Percentiles rank a stretch among this genome's conserved stretches.
These are phyloP conservation scores for Sialis lutaria DNA, from an alignment of 2,888 invertebrate species.

Conservation along the genomic window DNA sequence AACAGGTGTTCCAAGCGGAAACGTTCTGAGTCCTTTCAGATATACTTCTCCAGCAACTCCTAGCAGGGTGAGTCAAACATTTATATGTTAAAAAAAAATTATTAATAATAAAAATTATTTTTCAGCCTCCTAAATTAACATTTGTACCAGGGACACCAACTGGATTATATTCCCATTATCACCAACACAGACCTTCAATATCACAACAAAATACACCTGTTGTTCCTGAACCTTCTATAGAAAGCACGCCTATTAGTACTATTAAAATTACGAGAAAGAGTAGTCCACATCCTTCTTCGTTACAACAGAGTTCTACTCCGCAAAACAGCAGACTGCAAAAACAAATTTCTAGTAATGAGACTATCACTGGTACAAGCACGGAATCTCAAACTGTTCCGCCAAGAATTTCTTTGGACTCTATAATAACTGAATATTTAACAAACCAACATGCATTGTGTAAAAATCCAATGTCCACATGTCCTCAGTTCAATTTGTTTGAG, in stretches of 20 bases:
- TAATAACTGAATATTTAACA: constrained; percentile 90
- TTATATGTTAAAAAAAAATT: background rate
- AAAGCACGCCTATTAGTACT: constrained; percentile 4
- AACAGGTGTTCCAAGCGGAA: background rate
- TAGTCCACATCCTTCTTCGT: constrained; percentile 12
- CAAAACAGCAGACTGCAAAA: constrained; percentile 27
- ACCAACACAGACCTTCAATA: constrained; percentile 4
- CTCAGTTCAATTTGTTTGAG: constrained; percentile 86
- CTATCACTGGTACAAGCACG: constrained; percentile 14
- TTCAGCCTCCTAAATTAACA: background rate
- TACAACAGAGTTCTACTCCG: constrained; percentile 9
- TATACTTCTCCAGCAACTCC: constrained; percentile 33
- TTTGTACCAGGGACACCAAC: background rate
- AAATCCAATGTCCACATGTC: constrained; percentile 95
- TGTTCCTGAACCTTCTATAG: background rate
- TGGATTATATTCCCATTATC: background rate
- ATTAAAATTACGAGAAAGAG: constrained; percentile 10
- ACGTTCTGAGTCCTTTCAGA: constrained; percentile 27
- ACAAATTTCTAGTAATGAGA: constrained; percentile 24
- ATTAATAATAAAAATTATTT: background rate
- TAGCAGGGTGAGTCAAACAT: constrained; percentile 22
- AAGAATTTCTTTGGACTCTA: constrained; percentile 64
- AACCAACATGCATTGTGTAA: constrained; percentile 97
- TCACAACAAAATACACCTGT: background rate
- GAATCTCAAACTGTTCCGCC: constrained; percentile 19